These are phyloP conservation scores for Thereva nobilitata DNA, from an alignment of 2,888 invertebrate genomes.

Conservation along the genomic window DNA sequence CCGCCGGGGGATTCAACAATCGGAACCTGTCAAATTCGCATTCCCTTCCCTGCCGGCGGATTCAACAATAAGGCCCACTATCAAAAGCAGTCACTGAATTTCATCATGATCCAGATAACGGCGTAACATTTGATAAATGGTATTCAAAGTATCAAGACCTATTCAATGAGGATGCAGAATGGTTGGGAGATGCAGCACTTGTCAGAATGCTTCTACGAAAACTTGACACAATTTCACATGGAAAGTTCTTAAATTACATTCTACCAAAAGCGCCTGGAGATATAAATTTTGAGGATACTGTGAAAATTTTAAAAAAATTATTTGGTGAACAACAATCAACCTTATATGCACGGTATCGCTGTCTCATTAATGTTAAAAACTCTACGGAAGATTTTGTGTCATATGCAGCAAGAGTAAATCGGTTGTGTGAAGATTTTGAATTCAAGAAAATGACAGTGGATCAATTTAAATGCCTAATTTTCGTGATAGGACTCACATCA, in stretches of 20 bases:
- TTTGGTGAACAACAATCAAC: neutral
- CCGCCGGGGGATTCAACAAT: too few species aligned
- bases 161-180: constrained; percentile 21
- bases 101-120: constrained; percentile 37
- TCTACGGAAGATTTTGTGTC: constrained; percentile 25
- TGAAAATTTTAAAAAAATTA: neutral
- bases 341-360: neutral
- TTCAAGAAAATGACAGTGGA: constrained; percentile 38
- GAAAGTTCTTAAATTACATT: constrained; percentile 24
- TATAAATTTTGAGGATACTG: neutral
- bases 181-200: constrained; percentile 21
- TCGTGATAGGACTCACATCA: constrained; percentile 41
- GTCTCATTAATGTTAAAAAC: neutral
- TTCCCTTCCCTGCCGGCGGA: too few species aligned
- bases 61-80: too few species aligned
- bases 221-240: constrained; percentile 26
- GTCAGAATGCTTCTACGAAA: constrained; percentile 33
- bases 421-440: constrained; percentile 41
- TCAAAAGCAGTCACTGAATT: constrained; percentile 40
- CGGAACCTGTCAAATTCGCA: too few species aligned
- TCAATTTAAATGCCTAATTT: constrained; percentile 44
- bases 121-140: constrained; percentile 37
- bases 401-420: constrained; percentile 40
- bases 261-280: constrained; percentile 8
- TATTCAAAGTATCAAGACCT: constrained; percentile 24